A percentile compares a stretch with the other conserved stretches of the same genome.
Evolutionary conservation across 2,113 vertebrate species (phyloP).

Genomic region (Caranx ignobilis): DNA sequence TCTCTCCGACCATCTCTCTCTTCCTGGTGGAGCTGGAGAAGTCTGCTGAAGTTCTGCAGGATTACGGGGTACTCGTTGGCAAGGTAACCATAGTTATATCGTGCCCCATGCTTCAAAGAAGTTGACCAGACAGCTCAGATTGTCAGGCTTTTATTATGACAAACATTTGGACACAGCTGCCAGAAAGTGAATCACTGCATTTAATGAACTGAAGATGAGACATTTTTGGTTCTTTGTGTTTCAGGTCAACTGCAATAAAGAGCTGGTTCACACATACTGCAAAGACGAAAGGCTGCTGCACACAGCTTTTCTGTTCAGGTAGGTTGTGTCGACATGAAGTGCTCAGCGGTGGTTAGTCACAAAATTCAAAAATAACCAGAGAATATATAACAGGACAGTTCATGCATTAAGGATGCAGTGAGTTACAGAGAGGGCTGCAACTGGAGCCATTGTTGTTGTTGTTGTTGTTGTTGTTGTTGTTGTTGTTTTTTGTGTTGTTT

Average conservation of each 20-base stretch:
- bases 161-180: background rate
- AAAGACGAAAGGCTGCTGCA: conserved; percentile 79
- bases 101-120: background rate
- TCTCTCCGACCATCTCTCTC: conserved; percentile 80
- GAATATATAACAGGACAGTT: background rate
- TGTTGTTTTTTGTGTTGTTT: too few relatives aligned
- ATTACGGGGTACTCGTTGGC: conserved; percentile 91
- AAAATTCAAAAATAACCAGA: background rate
- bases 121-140: background rate
- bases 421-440: too few relatives aligned
- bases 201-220: background rate
- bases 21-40: conserved; percentile 91
- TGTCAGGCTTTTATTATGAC: background rate
- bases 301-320: conserved; percentile 94
- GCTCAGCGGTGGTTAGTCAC: background rate
- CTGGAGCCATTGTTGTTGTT: too few relatives aligned
- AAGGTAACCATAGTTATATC: conserved; percentile 83
- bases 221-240: conserved; percentile 6
- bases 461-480: too few relatives aligned
- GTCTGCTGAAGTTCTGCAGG: conserved; percentile 87
- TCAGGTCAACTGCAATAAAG: conserved; percentile 90
- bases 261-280: conserved; percentile 86
- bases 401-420: background rate
- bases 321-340: conserved; percentile 1
- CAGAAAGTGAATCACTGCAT: background rate